Percentiles rank a stretch among this genome's conserved stretches.
These are phyloP conservation scores for Scaeva pyrastri DNA, from an alignment of 2,888 invertebrate genomes.

Conservation along the genomic window DNA sequence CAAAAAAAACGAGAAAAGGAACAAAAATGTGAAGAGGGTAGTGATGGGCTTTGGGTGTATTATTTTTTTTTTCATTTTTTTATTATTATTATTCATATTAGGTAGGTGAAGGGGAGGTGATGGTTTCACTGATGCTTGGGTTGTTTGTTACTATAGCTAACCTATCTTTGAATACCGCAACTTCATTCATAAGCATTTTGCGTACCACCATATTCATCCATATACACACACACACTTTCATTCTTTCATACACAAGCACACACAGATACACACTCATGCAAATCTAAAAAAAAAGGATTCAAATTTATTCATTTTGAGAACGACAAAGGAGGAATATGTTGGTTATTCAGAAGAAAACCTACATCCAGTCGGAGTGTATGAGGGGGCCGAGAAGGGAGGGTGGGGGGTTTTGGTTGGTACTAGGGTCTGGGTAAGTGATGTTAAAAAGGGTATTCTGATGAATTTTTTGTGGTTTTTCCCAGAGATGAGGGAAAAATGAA, in stretches of 20 bases:
- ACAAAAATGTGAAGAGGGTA: background rate
- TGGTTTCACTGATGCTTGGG: constrained; percentile 21
- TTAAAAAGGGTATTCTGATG: constrained; percentile 23
- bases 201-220: constrained; percentile 61
- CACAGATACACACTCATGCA: background rate
- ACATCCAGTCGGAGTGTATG: background rate
- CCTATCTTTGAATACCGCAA: constrained; percentile 69
- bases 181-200: constrained; percentile 75
- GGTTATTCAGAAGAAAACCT: constrained; percentile 6
- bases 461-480: constrained; percentile 59
- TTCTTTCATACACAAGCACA: background rate
- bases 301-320: constrained; percentile 63
- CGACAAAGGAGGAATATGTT: constrained; percentile 36
- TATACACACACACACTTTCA: background rate
- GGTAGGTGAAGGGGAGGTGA: constrained; percentile 23
- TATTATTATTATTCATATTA: background rate
- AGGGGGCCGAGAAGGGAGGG: background rate
- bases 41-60: background rate
- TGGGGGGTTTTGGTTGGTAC: too few relatives aligned
- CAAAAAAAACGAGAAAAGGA: constrained; percentile 29
- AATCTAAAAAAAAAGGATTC: constrained; percentile 41
- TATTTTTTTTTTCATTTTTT: background rate
- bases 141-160: constrained; percentile 40
- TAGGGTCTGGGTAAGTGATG: too few relatives aligned
- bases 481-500: background rate